phyloP scores from a whole-genome alignment of 2,888 invertebrate genomes.

The Standfussiana lucernea region DNA sequence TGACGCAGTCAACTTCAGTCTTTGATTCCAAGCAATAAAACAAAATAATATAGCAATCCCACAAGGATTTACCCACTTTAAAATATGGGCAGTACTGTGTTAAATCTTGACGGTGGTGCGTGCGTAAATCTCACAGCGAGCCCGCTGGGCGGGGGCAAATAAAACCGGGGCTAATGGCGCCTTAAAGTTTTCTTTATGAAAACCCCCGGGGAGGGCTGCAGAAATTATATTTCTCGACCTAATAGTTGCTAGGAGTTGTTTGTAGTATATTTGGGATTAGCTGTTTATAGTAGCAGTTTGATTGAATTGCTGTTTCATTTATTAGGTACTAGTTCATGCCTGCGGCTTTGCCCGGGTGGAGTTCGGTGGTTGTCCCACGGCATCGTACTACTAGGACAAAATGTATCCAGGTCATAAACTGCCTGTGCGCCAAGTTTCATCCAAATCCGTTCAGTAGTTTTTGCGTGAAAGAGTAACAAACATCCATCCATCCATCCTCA shows the following conservation, averaged over 20 bases:
- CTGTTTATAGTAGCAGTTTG: slow-evolving; percentile 39
- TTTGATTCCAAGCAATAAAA: slow-evolving; percentile 49
- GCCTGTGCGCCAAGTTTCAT: background rate
- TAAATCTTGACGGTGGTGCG: slow-evolving; percentile 70
- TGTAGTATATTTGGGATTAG: slow-evolving; percentile 78
- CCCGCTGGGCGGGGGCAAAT: slow-evolving; percentile 71
- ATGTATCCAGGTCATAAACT: background rate
- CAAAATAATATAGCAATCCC: slow-evolving; percentile 61
- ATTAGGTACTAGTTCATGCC: background rate
- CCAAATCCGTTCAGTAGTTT: background rate
- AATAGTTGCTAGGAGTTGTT: slow-evolving; percentile 75
- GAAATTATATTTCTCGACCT: slow-evolving; percentile 78
- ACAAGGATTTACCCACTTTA: slow-evolving; percentile 66
- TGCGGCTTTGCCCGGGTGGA: background rate
- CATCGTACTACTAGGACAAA: background rate
- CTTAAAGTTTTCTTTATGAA: slow-evolving; percentile 78
- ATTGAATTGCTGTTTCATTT: slow-evolving; percentile 29
- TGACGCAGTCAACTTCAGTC: slow-evolving; percentile 12
- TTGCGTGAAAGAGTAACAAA: too few relatives aligned
- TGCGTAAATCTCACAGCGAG: slow-evolving; percentile 75
- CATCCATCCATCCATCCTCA: too few relatives aligned
- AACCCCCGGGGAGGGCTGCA: slow-evolving; percentile 72
- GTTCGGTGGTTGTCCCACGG: background rate
- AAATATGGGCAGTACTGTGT: slow-evolving; percentile 66
- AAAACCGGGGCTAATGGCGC: slow-evolving; percentile 73